Evolutionary conservation across 2,113 vertebrate genomes (phyloP), one percentile per base, ranked within the genome.

Genomic region (Lanius collurio): DNA sequence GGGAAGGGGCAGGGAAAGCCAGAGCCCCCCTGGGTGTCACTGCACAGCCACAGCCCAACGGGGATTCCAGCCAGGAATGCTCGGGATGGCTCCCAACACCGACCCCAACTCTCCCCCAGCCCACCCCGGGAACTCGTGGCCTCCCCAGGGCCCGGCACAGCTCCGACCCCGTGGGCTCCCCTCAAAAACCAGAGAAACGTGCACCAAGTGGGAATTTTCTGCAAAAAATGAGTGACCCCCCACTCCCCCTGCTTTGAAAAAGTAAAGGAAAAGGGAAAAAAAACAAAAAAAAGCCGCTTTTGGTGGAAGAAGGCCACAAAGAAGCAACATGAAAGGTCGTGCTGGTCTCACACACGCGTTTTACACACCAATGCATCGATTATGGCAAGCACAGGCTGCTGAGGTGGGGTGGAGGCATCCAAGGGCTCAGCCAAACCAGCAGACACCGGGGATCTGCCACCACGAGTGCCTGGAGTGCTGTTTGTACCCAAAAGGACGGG

Each of bases 171-270:
- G 13, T 2, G 11, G 75, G 44, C 59, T n/a, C 94, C 87, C 56
- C 31, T 3, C 9, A 5, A 20, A 42, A 67, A 17, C 85, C 85
- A 37, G 28, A 17, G 65, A 28, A 33, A 69, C 27, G 12, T 11
- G 82, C 35, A 75, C 46, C 63, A 3, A 6, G 35, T 5, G 70
- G 76, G 67, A 39, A n/a, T 6, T 41, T 5, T 8, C 31, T 24
- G 91, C 41, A 11, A 10, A 22, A 20, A 35, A n/a, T 0, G 35
- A 63, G 92, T 2, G 52, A 46, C 23, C 59, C 39, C 3, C 41
- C 6, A 0, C 21, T 16, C 4, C 33, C 47, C 37, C 15, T 0
- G 16, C 16, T 5, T 2, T 7, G 2, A 4, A 3, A 55, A 2
- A 13, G 3, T 8, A 37, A 50, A 7, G 18, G 5, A 7, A 64